phyloP scores from a whole-genome alignment of 1,140 invertebrate species.

The Eriosoma lanigerum region DNA sequence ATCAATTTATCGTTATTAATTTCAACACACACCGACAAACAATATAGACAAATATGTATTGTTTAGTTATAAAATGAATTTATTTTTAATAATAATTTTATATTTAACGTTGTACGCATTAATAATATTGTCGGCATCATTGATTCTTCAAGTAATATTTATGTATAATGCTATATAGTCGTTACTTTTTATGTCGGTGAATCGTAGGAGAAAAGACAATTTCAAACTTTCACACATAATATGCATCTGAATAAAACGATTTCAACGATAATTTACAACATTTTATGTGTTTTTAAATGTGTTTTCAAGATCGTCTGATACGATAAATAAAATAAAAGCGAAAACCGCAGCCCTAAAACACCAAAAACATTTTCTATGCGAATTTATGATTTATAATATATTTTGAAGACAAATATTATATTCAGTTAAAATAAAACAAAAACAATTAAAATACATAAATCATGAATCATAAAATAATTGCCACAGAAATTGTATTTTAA shows the following conservation, averaged over 20 bases:
- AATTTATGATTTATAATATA: background rate
- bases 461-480: too few relatives aligned
- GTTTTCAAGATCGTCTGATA: background rate
- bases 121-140: background rate
- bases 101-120: too few relatives aligned
- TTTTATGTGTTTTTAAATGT: background rate
- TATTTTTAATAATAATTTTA: too few relatives aligned
- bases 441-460: too few relatives aligned
- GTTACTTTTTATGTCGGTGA: background rate
- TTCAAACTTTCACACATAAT: background rate
- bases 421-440: too few relatives aligned
- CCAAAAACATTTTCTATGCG: background rate
- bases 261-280: background rate
- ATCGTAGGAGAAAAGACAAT: background rate
- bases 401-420: too few relatives aligned
- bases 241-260: background rate
- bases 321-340: background rate
- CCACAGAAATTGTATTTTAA: too few relatives aligned
- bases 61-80: too few relatives aligned
- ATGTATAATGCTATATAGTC: background rate
- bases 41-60: too few relatives aligned
- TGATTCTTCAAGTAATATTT: background rate
- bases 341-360: background rate
- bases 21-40: too few relatives aligned
- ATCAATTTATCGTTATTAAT: too few relatives aligned